phyloP scores from a whole-genome alignment of 2,888 invertebrate genomes.

The Hoplodrina blanda region DNA sequence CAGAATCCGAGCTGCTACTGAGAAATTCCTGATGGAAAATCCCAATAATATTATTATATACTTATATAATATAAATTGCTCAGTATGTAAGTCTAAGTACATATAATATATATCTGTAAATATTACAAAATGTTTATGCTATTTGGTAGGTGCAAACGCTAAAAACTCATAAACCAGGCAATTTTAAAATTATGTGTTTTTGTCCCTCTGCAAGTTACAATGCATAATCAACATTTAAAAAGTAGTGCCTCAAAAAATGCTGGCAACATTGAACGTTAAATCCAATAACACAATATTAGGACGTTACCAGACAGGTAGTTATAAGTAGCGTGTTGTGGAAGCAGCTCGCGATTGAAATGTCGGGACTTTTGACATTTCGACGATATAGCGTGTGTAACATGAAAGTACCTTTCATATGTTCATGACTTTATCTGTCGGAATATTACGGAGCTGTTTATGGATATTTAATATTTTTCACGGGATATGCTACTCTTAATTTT shows the following conservation, averaged over 20 bases:
- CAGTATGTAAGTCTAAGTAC: too few species aligned
- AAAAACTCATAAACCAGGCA: neutral
- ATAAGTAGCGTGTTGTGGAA: constrained; percentile 46
- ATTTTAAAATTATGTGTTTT: neutral
- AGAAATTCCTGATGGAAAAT: too few species aligned
- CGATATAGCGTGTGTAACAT: constrained; percentile 37
- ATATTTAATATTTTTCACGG: constrained; percentile 11
- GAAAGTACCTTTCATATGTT: constrained; percentile 41
- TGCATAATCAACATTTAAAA: neutral
- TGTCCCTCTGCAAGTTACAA: neutral
- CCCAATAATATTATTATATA: too few species aligned
- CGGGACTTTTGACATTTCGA: constrained; percentile 58
- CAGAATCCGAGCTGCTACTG: too few species aligned
- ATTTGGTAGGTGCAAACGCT: neutral
- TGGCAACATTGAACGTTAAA: neutral
- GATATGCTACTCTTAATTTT: neutral
- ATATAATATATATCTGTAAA: too few species aligned
- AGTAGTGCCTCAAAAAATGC: neutral
- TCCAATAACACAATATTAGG: constrained; percentile 33
- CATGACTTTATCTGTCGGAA: constrained; percentile 23
- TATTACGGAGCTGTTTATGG: constrained; percentile 16
- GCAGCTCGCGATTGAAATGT: constrained; percentile 56
- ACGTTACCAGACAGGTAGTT: constrained; percentile 16
- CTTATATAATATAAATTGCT: too few species aligned
- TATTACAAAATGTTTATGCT: too few species aligned